phyloP scores from a whole-genome alignment of 2,888 invertebrate species.

The Drosophila greeni region DNA sequence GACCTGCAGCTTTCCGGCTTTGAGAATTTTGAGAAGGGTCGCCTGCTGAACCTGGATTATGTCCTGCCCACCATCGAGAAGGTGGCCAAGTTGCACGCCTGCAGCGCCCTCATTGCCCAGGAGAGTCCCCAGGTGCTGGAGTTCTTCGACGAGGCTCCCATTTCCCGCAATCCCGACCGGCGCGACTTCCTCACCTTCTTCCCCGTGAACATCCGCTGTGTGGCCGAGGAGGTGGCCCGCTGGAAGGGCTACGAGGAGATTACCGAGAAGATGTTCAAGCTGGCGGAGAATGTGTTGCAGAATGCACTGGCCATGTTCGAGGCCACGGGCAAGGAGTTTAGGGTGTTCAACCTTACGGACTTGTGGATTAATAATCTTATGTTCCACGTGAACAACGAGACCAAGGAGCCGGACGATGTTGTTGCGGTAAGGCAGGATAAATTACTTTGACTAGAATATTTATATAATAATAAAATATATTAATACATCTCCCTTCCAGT shows the following conservation, averaged over 20 bases:
- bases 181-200: slow-evolving; percentile 77
- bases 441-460: not conserved
- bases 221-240: slow-evolving; percentile 74
- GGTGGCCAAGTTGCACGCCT: slow-evolving; percentile 81
- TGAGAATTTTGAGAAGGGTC: slow-evolving; percentile 80
- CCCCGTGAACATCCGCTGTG: slow-evolving; percentile 76
- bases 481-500: too few species aligned
- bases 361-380: slow-evolving; percentile 78
- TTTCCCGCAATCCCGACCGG: slow-evolving; percentile 77
- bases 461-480: too few species aligned
- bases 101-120: slow-evolving; percentile 77
- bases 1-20: slow-evolving; percentile 80
- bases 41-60: slow-evolving; percentile 81
- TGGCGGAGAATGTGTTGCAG: slow-evolving; percentile 76
- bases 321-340: slow-evolving; percentile 66
- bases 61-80: slow-evolving; percentile 80
- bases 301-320: slow-evolving; percentile 73
- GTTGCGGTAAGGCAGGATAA: slow-evolving; percentile 66
- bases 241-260: slow-evolving; percentile 78
- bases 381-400: slow-evolving; percentile 75
- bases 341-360: slow-evolving; percentile 77
- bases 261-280: slow-evolving; percentile 76
- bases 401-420: slow-evolving; percentile 75
- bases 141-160: slow-evolving; percentile 75
- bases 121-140: slow-evolving; percentile 72